Conservation (phyloP, 2,113 vertebrate species). For the Myrmecophaga tridactyla region DNA sequence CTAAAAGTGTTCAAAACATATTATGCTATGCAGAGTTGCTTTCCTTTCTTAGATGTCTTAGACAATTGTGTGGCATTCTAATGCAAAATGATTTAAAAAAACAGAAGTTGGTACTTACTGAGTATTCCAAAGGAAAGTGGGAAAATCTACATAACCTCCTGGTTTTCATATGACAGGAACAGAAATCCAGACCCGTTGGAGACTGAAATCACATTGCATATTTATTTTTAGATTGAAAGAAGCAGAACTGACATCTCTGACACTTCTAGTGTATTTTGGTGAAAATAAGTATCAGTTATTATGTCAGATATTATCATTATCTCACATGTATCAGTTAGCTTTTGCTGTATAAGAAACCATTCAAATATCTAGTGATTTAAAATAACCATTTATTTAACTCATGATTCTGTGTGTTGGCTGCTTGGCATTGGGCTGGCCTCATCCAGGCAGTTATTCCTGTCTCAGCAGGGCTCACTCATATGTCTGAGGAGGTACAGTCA, state of each 20-base stretch:
- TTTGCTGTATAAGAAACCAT: not conserved
- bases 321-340: not conserved
- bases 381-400: not conserved
- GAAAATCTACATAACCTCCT: not conserved
- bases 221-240: not conserved
- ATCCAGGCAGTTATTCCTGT: not conserved
- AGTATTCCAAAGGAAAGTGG: not conserved
- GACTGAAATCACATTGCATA: not conserved
- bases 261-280: not conserved
- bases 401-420: not conserved
- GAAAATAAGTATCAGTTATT: not conserved
- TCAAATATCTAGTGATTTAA: not conserved
- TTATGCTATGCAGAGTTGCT: not conserved
- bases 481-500: not conserved
- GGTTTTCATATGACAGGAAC: not conserved
- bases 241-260: not conserved
- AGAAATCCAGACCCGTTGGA: not conserved
- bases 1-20: not conserved
- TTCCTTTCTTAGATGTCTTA: not conserved
- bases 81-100: not conserved
- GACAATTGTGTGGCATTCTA: not conserved
- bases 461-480: not conserved
- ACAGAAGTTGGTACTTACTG: not conserved
- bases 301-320: too few species aligned
- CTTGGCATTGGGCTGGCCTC: not conserved